A percentile compares a stretch with the other conserved stretches of the same genome.
These are phyloP conservation scores for Hemaris fuciformis DNA, from an alignment of 2,888 invertebrate genomes.

Conservation along the genomic window DNA sequence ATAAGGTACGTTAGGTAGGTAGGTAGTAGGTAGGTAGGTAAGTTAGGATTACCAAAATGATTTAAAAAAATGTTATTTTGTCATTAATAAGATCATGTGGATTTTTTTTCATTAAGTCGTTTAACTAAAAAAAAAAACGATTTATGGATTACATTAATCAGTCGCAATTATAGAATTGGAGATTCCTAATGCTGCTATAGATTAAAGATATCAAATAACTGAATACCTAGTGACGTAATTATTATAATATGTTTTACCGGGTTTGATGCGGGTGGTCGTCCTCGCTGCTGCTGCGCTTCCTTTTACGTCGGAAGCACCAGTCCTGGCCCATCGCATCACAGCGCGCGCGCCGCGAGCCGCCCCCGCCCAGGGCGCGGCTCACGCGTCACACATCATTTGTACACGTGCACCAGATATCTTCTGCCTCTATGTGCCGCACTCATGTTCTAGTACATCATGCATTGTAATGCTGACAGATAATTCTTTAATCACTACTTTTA, in stretches of 20 bases:
- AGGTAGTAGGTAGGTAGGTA: no score
- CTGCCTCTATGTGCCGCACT: not conserved
- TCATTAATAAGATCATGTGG: no score
- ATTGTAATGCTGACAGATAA: not conserved
- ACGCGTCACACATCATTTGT: constrained; percentile 39
- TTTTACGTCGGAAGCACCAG: constrained; percentile 87
- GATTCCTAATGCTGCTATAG: no score
- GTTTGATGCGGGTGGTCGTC: constrained; percentile 83
- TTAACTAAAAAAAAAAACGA: no score
- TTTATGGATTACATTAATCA: no score
- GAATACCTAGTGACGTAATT: no score
- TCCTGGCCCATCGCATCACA: constrained; percentile 87
- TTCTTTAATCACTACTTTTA: not conserved
- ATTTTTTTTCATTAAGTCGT: no score
- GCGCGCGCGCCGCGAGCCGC: constrained; percentile 78
- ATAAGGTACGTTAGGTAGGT: no score
- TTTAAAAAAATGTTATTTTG: no score
- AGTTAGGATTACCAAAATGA: no score
- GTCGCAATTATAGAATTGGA: no score
- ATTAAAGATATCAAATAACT: no score
- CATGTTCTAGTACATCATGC: not conserved
- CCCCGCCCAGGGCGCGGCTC: constrained; percentile 77
- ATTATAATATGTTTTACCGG: constrained; percentile 59
- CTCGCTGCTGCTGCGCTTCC: constrained; percentile 85
- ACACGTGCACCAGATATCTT: not conserved